Evolutionary conservation across 2,113 vertebrate species (phyloP).

Genomic region (Takifugu flavidus): DNA sequence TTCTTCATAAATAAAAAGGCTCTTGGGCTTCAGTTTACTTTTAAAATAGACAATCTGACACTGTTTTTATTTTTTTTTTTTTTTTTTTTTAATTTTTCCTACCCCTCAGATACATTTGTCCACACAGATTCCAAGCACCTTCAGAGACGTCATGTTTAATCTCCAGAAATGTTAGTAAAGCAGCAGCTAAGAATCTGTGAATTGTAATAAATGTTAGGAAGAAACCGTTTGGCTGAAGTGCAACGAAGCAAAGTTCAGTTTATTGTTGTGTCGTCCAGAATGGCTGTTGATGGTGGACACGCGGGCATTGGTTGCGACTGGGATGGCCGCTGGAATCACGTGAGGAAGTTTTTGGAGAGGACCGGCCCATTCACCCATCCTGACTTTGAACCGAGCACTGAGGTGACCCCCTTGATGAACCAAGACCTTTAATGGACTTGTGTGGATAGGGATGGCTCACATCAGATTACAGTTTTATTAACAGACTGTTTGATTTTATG

Average conservation of each 20-base stretch:
- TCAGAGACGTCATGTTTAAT: not conserved
- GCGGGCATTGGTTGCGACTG: constrained; percentile 85
- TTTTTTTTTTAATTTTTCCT: not conserved
- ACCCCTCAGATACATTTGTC: not conserved
- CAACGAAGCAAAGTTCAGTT: not conserved
- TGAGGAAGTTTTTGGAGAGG: constrained; percentile 96
- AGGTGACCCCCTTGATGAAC: constrained; percentile 74
- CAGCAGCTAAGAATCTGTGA: not conserved
- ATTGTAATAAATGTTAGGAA: not conserved
- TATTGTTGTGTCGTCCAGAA: constrained; percentile 79
- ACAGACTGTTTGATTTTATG: constrained; percentile 8
- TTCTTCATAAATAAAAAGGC: not conserved
- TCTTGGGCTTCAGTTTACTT: no score
- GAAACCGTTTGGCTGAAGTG: not conserved
- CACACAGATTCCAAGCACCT: not conserved
- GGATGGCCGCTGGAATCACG: constrained; percentile 97
- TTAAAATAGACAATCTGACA: not conserved
- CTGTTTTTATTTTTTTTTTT: not conserved
- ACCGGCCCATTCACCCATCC: constrained; percentile 96
- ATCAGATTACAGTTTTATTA: not conserved
- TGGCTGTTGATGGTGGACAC: constrained; percentile 96
- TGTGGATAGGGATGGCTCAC: not conserved
- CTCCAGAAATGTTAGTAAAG: not conserved
- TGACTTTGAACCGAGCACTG: constrained; percentile 95
- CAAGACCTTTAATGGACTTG: not conserved